A percentile compares a stretch with the other conserved stretches of the same genome.
phyloP scores from a whole-genome alignment of 2,113 vertebrate species.

The Cephalophus harveyi region DNA sequence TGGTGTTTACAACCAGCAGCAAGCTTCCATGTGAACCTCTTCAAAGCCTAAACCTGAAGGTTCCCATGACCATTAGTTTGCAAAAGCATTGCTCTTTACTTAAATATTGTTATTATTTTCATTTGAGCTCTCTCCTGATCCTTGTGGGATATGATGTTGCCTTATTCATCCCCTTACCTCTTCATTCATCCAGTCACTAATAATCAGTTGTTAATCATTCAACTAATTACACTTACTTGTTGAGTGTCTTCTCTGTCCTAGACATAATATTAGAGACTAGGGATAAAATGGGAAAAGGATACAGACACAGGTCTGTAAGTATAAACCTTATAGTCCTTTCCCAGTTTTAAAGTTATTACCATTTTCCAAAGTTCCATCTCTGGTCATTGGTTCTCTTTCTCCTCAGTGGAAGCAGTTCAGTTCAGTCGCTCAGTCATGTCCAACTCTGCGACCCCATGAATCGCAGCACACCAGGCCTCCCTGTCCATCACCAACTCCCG shows the following conservation, averaged over 20 bases:
- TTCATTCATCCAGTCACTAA: neutral
- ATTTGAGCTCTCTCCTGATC: neutral
- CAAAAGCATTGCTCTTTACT: neutral
- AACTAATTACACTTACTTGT: neutral
- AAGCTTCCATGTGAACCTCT: neutral
- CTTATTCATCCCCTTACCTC: neutral
- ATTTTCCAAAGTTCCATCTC: neutral
- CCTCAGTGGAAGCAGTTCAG: neutral
- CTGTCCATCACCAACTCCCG: too few relatives aligned
- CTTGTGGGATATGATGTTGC: neutral
- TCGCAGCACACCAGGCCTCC: too few relatives aligned
- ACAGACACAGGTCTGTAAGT: neutral
- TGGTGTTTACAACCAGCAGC: neutral
- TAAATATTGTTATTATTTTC: neutral
- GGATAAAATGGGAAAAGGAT: neutral
- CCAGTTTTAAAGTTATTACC: neutral
- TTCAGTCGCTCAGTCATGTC: too few relatives aligned
- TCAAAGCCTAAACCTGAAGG: neutral
- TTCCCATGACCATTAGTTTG: neutral
- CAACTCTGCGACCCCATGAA: too few relatives aligned
- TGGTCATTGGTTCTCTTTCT: neutral
- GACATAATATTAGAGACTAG: neutral
- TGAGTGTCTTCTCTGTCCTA: neutral
- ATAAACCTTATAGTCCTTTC: neutral
- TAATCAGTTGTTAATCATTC: neutral